Conservation (phyloP, 2,797 vertebrate species). For the Syngnathus acus region DNA sequence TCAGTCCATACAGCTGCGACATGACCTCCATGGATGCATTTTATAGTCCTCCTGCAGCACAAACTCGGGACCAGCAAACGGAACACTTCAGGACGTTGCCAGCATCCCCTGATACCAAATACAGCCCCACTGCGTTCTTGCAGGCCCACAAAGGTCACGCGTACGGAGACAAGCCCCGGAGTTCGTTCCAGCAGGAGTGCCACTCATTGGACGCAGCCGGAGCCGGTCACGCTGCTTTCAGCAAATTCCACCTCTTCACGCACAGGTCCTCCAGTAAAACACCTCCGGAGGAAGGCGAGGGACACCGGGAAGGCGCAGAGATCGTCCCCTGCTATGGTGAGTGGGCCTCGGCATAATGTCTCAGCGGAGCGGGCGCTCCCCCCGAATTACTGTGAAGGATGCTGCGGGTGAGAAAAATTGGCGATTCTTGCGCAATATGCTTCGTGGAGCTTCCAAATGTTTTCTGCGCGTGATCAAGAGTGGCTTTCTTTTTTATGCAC, state of each 20-base stretch:
- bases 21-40: slow-evolving; percentile 98
- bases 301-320: slow-evolving; percentile 74
- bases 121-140: slow-evolving; percentile 85
- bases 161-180: slow-evolving; percentile 81
- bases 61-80: slow-evolving; percentile 81
- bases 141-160: slow-evolving; percentile 83
- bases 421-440: too few species aligned
- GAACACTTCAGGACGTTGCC: slow-evolving; percentile 91
- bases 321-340: slow-evolving; percentile 89
- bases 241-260: slow-evolving; percentile 90
- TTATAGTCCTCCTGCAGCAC: slow-evolving; percentile 83
- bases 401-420: background rate
- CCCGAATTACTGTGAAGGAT: background rate
- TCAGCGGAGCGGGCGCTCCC: background rate
- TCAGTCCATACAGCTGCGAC: slow-evolving; percentile 86
- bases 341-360: slow-evolving; percentile 33
- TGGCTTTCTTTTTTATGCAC: background rate
- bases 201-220: slow-evolving; percentile 82
- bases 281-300: slow-evolving; percentile 81
- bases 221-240: slow-evolving; percentile 81
- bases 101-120: slow-evolving; percentile 80
- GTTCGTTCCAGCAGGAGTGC: slow-evolving; percentile 90
- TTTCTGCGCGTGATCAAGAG: background rate
- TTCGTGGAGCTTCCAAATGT: background rate
- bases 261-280: slow-evolving; percentile 87